Base-by-base conservation (phyloP, 1,140 invertebrate genomes). In the Hestina assimilis region DNA sequence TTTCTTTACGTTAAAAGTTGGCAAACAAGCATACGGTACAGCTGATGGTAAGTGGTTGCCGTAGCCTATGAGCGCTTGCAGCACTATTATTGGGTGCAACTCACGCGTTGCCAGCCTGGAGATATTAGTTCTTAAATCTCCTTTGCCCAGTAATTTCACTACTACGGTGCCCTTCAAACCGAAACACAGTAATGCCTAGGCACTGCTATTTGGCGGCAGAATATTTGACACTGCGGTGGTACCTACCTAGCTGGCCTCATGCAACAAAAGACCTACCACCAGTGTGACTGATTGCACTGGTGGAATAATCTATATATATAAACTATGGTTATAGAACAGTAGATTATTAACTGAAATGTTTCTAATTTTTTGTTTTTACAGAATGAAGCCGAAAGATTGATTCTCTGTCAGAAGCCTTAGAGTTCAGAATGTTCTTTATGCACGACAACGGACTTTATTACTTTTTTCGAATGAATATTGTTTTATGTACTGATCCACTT, bases 361-460 rank as follows among this genome's bases (percentile, higher is more conserved):
- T 3, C 14, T 33, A 15, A 4, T 33, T 6, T 4, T 15, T 35
- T 19, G 61, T 58, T 45, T 53, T 79, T 72, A 14, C 79, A 84
- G 81, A 71, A 70, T 52, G 81, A 82, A 67, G 81, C 81, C 11
- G 77, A 82, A 48, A 73, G 67, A 75, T 47, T 83, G 4, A 57
- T 83, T 3, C 48, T 82, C 14, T 83, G 80, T 42, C 80, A 83
- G 54, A 83, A 83, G 21, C 59, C 75, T 38, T 83, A 56, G 3
- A 2, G 1, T 40, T 33, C 8, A 40, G 3, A 8, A 11, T 14
- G 0, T 14, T 9, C 40, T 40, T 41, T 26, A 48, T 17, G 14
- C 11, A 5, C 11, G 0, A 26, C 15, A 24, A 51, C 14, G 47
- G 33, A 17, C 15, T 6, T 50, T 26, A 26, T 9, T 29, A 28